Base-by-base conservation (phyloP, 2,888 invertebrate genomes). In the Keiferia lycopersicella region DNA sequence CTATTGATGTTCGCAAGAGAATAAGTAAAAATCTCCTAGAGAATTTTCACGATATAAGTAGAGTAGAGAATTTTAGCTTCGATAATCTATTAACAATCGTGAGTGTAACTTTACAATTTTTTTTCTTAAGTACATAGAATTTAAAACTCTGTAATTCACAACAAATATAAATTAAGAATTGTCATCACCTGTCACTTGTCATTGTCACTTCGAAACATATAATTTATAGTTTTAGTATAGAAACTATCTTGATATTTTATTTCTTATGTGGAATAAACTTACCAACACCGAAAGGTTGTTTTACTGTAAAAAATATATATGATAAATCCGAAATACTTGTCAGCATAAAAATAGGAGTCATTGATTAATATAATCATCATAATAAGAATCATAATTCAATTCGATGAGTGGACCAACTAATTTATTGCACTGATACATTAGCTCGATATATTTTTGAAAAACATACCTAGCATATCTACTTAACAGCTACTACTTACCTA, bases 251-350 rank as follows among this genome's bases (percentile, higher is more conserved):
- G 18, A 3, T 26, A 22, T 53, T 60, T 45, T 41, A 41, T 45
- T 18, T 45, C 26, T 26, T 45, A 45, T 14, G 61, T 61, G 61
- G 34, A 61, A 53, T 38, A 62, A 50, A 61, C 50, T 34, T 50
- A 59, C 1, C 59, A 26, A 39, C 41, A 59, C 59, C 41, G 10
- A 34, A 53, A 53, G 22, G 22, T 3, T 12, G 45, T 60, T 65
- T 65, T 56, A 64, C 7, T 65, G 26, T 26, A 6, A 26, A 26
- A 26, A 26, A 26, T 26, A 26, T 4, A 2, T 26, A 6, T 4
- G 26, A 26, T 26, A 26, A 6, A 6, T 26, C 26, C 6, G 26
- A 26, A 26, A 26, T 4, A 26, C 26, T n/a, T n/a, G n/a, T n/a
- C n/a, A n/a, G n/a, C n/a, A n/a, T n/a, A n/a, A n/a, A n/a, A n/a